Percentiles rank a stretch among this genome's conserved stretches.
Evolutionary conservation across 1,140 invertebrate species (phyloP).

Genomic region (Drosophila murphyi): DNA sequence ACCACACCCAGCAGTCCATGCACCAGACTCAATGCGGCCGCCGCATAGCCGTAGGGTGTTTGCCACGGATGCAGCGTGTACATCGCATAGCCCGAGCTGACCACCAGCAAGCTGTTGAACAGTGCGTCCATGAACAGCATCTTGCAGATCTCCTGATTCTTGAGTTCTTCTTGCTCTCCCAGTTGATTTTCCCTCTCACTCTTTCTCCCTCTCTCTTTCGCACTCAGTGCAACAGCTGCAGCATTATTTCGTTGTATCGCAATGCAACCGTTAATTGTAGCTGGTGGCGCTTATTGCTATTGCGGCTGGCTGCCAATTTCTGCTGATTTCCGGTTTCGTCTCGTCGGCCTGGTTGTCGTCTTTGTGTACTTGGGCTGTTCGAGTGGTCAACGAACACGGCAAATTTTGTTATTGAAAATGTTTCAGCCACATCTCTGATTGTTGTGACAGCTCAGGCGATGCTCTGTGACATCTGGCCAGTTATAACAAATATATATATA

Average conservation of each 20-base stretch:
- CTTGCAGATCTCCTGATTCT: neutral
- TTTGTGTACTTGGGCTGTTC: slow-evolving; percentile 24
- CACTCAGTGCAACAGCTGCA: neutral
- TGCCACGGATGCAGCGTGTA: slow-evolving; percentile 60
- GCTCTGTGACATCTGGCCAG: neutral
- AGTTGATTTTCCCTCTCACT: too few relatives aligned
- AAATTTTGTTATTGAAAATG: slow-evolving; percentile 50
- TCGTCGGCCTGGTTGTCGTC: neutral
- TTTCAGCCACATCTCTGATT: slow-evolving; percentile 35
- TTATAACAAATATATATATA: too few relatives aligned
- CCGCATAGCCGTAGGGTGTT: slow-evolving; percentile 67
- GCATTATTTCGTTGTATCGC: neutral
- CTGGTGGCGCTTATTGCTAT: neutral
- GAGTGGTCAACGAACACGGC: slow-evolving; percentile 24
- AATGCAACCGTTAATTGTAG: too few relatives aligned
- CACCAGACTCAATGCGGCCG: slow-evolving; percentile 63
- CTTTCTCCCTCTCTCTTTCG: too few relatives aligned
- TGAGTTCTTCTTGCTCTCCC: too few relatives aligned
- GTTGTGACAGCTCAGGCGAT: slow-evolving; percentile 36
- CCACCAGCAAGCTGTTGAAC: slow-evolving; percentile 71
- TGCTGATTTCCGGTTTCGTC: neutral
- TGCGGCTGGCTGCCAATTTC: neutral
- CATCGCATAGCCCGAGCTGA: slow-evolving; percentile 73
- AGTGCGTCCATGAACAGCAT: slow-evolving; percentile 70
- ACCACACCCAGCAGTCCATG: slow-evolving; percentile 69